phyloP scores from a whole-genome alignment of 2,888 invertebrate genomes.

The Trissolcus brochymenae region DNA sequence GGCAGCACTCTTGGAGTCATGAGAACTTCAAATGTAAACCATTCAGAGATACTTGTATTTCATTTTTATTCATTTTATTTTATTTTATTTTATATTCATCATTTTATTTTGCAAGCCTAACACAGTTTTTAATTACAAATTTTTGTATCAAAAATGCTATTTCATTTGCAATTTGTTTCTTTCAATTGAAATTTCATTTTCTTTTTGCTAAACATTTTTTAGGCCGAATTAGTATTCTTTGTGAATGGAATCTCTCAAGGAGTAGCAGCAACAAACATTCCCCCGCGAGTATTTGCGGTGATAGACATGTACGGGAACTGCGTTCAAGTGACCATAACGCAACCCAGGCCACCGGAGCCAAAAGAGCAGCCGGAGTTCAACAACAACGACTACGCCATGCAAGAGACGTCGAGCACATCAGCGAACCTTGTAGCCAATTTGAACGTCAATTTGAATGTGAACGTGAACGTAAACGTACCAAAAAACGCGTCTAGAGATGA shows the following conservation, averaged over 20 bases:
- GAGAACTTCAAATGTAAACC: conserved; percentile 83
- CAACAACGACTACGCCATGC: conserved; percentile 67
- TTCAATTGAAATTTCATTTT: background rate
- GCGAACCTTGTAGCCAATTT: conserved; percentile 74
- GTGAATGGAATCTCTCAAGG: conserved; percentile 94
- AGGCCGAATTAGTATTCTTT: conserved; percentile 91
- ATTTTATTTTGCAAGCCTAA: too few species aligned
- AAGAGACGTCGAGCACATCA: conserved; percentile 70
- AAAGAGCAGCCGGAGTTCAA: conserved; percentile 69
- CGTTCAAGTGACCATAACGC: conserved; percentile 84
- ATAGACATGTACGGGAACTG: conserved; percentile 91
- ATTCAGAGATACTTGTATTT: background rate
- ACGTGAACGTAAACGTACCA: conserved; percentile 72
- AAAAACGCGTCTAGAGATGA: conserved; percentile 78
- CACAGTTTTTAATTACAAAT: too few species aligned
- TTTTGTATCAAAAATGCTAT: too few species aligned
- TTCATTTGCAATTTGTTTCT: background rate
- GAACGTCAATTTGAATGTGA: conserved; percentile 75
- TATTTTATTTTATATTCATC: too few species aligned
- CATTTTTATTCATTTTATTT: background rate
- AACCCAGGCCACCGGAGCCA: conserved; percentile 69
- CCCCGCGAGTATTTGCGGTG: conserved; percentile 85
- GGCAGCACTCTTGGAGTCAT: conserved; percentile 91
- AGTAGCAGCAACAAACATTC: conserved; percentile 88
- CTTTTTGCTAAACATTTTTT: background rate